Evolutionary conservation across 2,888 invertebrate genomes (phyloP).

Genomic region (Caenorhabditis angaria): DNA sequence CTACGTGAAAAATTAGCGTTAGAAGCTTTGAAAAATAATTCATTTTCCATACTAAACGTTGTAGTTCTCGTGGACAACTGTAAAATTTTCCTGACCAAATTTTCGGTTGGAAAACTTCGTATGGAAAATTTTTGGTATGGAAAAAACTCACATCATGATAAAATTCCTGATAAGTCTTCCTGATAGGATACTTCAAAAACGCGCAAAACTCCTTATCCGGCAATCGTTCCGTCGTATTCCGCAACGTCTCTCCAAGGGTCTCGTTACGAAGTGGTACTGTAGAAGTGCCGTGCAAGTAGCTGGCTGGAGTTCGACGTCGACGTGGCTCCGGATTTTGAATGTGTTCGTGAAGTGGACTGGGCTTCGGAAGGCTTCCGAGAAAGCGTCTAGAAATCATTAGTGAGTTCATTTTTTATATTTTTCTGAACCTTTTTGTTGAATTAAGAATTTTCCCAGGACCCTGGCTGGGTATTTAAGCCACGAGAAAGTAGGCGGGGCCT

Average conservation of each 20-base stretch:
- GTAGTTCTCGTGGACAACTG: no score
- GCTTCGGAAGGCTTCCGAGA: slow-evolving; percentile 9
- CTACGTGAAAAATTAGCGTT: no score
- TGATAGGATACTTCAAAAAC: slow-evolving; percentile 57
- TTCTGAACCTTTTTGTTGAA: no score
- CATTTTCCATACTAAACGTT: no score
- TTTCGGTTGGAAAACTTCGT: no score
- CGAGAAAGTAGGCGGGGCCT: no score
- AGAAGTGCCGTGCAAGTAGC: slow-evolving; percentile 67
- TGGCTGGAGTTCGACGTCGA: slow-evolving; percentile 7
- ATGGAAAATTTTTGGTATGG: no score
- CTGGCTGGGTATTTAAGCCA: no score
- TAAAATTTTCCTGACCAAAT: no score
- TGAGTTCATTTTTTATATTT: slow-evolving; percentile 25
- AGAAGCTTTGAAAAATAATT: slow-evolving; percentile 1
- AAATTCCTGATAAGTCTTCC: slow-evolving; percentile 66
- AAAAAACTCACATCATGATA: slow-evolving; percentile 63
- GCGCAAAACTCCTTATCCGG: slow-evolving; percentile 67
- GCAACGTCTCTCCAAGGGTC: slow-evolving; percentile 65
- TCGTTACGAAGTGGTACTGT: slow-evolving; percentile 58
- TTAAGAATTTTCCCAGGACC: no score
- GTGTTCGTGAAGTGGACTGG: slow-evolving; percentile 7
- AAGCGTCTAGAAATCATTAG: slow-evolving; percentile 23
- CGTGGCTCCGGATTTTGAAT: not conserved
- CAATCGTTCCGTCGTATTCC: slow-evolving; percentile 57